Base-by-base conservation (phyloP, 2,113 vertebrate genomes). In the Malurus alboscapulatus region DNA sequence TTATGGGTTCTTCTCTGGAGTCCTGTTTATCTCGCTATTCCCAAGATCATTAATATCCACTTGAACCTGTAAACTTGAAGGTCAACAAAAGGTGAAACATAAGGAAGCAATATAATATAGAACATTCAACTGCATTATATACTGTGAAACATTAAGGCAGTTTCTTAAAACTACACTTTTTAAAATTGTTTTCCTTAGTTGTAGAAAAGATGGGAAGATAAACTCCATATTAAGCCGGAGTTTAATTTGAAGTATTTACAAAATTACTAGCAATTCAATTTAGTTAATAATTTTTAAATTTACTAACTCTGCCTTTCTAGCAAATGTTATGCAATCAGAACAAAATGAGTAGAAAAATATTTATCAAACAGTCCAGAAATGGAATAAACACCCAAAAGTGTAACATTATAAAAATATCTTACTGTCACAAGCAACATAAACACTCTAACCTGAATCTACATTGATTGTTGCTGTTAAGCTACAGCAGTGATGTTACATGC, bases 41-140 rank as follows among this genome's bases (percentile, higher is more conserved):
- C 62, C 69, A 63, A 78, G 76, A 80, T 53, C 83, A 87, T 88
- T 90, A 94, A 93, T 91, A 94, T 48, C 87, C 47, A 87, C 36
- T 95, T 80, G 57, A 95, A 95, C 65, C 76, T 88, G 62, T 94
- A 95, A 87, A 95, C 83, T 65, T 88, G 32, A 90, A 86, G 89
- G 94, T 93, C 91, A 95, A 76, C 42, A 51, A 79, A 86, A 93
- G 87, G 87, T 94, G 88, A 95, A 93, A 84, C 87, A 79, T 92
- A 90, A 92, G 93, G 86, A 95, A 95, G 67, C 38, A 84, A 93
- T 94, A 93, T 76, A 88, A 79, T 40, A 88, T 8, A 32, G 34
- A 88, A 42, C 38, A 91, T 65, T 82, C 42, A 75, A 84, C 59
- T 44, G 44, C 72, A 88, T 66, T 84, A 73, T 66, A 77, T 7